A percentile compares a stretch with the other conserved stretches of the same genome.
Evolutionary conservation across 1,140 invertebrate genomes (phyloP).

Genomic region (Pinna nobilis): DNA sequence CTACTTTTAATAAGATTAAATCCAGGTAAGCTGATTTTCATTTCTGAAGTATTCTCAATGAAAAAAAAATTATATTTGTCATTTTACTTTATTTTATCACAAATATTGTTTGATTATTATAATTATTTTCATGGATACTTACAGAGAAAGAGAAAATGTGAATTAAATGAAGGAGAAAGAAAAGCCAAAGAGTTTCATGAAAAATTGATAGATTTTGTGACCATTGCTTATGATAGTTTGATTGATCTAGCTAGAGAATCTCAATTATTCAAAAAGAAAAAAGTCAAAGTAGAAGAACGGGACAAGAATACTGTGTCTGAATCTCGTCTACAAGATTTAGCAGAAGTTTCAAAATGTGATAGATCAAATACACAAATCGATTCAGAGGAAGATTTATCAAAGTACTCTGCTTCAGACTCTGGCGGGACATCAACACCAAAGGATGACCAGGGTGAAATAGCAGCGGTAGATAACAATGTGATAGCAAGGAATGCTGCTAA

Average conservation of each 20-base stretch:
- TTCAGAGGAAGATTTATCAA: neutral
- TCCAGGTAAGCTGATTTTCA: too few species aligned
- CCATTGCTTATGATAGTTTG: conserved; percentile 20
- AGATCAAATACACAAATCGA: neutral
- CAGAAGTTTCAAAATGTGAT: too few species aligned
- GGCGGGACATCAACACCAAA: neutral
- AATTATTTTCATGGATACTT: conserved; percentile 1
- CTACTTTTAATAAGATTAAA: neutral
- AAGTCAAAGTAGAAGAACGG: too few species aligned
- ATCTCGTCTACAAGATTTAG: too few species aligned
- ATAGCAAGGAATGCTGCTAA: conserved; percentile 37
- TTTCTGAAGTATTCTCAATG: too few species aligned
- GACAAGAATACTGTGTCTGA: too few species aligned
- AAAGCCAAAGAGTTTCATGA: conserved; percentile 47
- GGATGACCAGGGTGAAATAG: neutral
- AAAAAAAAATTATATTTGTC: too few species aligned
- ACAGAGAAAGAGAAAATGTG: conserved; percentile 47
- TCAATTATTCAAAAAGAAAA: conserved; percentile 20
- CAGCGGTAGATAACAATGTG: conserved; percentile 16
- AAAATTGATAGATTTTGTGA: conserved; percentile 28
- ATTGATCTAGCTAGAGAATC: conserved; percentile 8
- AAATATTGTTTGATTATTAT: neutral
- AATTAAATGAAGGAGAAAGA: conserved; percentile 46
- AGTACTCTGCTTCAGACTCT: neutral
- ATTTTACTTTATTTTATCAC: conserved; percentile 13